Percentiles rank a stretch among this genome's conserved stretches.
Evolutionary conservation across 1,140 invertebrate species (phyloP).

Genomic region (Trichonephila inaurata): DNA sequence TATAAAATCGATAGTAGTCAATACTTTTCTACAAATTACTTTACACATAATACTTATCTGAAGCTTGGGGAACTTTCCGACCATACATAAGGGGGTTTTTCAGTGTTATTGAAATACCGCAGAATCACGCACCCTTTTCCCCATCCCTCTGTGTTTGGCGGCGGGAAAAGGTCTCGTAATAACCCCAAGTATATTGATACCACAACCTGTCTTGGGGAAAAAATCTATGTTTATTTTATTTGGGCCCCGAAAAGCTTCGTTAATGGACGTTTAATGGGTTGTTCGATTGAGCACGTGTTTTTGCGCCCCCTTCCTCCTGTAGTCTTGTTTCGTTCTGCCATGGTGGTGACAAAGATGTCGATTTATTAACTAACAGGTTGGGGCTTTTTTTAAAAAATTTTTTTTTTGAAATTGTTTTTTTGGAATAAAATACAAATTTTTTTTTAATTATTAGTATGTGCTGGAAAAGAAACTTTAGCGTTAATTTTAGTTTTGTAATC

Average conservation of each 20-base stretch:
- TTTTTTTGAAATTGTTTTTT: neutral
- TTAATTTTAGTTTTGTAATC: no score
- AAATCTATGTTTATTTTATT: neutral
- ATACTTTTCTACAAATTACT: neutral
- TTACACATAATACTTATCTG: neutral
- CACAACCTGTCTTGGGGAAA: neutral
- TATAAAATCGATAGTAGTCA: neutral
- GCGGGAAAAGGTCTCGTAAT: neutral
- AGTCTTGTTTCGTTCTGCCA: neutral
- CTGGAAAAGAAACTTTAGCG: no score
- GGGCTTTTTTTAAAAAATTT: neutral
- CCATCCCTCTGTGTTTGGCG: neutral
- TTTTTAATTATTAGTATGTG: neutral
- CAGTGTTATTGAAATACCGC: neutral
- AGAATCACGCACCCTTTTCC: neutral
- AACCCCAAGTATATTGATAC: neutral
- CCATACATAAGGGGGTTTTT: neutral
- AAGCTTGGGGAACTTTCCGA: neutral
- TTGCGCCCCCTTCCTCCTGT: neutral
- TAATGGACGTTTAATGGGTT: slow-evolving; percentile 35
- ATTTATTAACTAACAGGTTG: slow-evolving; percentile 1
- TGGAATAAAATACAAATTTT: neutral
- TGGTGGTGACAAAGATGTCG: neutral
- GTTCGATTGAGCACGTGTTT: neutral
- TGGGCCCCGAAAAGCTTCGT: neutral